A percentile compares a stretch with the other conserved stretches of the same genome.
phyloP scores from a whole-genome alignment of 92 coral and sea anemone species.

The Montipora capitata region DNA sequence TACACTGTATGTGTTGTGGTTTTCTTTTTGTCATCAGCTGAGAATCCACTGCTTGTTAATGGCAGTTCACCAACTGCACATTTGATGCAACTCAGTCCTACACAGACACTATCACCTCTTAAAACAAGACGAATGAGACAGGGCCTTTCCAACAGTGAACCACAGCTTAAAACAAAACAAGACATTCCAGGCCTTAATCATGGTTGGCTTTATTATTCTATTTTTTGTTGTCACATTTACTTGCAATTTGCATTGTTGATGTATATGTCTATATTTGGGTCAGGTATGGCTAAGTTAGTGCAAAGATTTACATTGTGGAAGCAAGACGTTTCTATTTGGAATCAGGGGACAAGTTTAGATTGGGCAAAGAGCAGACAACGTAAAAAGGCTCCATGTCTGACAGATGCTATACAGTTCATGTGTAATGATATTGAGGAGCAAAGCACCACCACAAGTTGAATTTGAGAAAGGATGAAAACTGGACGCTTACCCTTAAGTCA shows the following conservation, averaged over 20 bases:
- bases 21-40: slow-evolving; percentile 17
- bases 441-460: too few species aligned
- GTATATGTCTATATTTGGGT: background rate
- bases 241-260: background rate
- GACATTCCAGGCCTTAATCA: background rate
- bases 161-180: slow-evolving; percentile 24
- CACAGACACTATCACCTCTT: slow-evolving; percentile 82
- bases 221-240: background rate
- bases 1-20: too few species aligned
- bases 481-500: too few species aligned
- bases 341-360: too few species aligned
- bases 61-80: slow-evolving; percentile 62
- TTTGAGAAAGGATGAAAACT: too few species aligned
- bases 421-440: too few species aligned
- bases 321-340: too few species aligned
- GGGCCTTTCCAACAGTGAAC: slow-evolving; percentile 66
- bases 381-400: too few species aligned
- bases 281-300: too few species aligned
- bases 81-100: slow-evolving; percentile 36
- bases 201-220: slow-evolving; percentile 5
- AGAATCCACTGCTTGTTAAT: slow-evolving; percentile 33
- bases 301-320: too few species aligned
- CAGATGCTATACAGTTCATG: too few species aligned
- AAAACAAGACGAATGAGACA: slow-evolving; percentile 93
- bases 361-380: too few species aligned